phyloP scores from a whole-genome alignment of 2,888 invertebrate genomes.

The Amphipyra tragopoginis region DNA sequence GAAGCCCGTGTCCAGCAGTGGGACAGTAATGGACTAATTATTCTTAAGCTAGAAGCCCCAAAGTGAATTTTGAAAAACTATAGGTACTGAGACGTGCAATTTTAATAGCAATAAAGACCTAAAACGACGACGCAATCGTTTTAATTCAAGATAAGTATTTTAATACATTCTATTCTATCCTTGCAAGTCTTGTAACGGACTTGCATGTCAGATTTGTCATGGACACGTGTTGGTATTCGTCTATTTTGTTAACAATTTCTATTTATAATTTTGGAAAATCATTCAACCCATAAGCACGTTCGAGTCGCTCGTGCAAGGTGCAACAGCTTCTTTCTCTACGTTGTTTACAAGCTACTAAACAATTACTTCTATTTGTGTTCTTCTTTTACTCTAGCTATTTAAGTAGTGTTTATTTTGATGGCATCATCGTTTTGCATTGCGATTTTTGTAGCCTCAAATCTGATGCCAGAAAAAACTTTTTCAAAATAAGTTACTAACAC shows the following conservation, averaged over 20 bases:
- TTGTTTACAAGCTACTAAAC: neutral
- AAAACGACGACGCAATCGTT: neutral
- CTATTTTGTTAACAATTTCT: conserved; percentile 38
- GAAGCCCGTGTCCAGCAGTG: no score
- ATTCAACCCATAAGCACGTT: conserved; percentile 23
- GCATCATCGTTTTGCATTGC: neutral
- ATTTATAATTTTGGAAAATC: conserved; percentile 33
- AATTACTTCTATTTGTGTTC: neutral
- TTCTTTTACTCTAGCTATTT: neutral
- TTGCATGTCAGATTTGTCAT: conserved; percentile 26
- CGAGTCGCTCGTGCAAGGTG: conserved; percentile 10
- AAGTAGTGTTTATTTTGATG: neutral
- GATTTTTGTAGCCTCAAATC: no score
- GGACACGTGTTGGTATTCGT: conserved; percentile 30
- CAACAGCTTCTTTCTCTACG: conserved; percentile 2
- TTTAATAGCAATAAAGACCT: no score
- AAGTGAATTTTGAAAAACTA: no score
- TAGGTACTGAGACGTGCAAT: no score
- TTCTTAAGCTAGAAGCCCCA: no score
- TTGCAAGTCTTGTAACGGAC: conserved; percentile 2
- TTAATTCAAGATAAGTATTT: conserved; percentile 3
- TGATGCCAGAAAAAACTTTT: no score
- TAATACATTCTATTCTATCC: conserved; percentile 1
- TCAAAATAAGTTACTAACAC: no score
- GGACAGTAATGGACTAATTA: no score